Base-by-base conservation (phyloP, 1,140 invertebrate species). In the Drosophila sturtevanti region DNA sequence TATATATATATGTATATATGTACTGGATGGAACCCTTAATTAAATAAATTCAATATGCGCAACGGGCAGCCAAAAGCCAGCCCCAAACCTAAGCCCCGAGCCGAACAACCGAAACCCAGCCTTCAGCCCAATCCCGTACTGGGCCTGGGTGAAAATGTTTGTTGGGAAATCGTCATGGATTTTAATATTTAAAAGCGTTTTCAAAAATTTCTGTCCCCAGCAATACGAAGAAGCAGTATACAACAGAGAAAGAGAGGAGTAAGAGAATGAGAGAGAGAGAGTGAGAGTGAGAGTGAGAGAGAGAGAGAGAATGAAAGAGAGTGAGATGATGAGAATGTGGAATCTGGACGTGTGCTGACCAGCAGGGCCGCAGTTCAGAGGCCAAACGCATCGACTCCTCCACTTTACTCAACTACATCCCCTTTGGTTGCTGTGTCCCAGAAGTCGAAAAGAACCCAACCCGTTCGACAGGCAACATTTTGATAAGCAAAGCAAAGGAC, bases 171-270 rank as follows among this genome's bases (percentile, higher is more conserved):
- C 84, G 84, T 89, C 84, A 89, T 89, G 84, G 84, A 89, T 89
- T 89, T 89, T 89, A 89, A 89, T 89, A 89, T 89, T 89, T 89
- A 89, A 89, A 89, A 89, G 84, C 84, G 84, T 89, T 89, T 89
- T 84, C 84, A 89, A 82, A 89, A 89, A 89, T 56, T 78, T 48
- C 41, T 87, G 84, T 89, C 79, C 79, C 63, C 67, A 22, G 31
- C 14, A 37, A 48, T 48, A 21, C 16, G 16, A 24, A 44, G 58
- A 38, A 34, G 38, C 48, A 9, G 31, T 37, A 7, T 24, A 10
- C 38, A 58, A 22, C 10, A 21, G 10, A 48, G 35, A 12, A 10
- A 16, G 2, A 22, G n/a, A 10, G 12, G 2, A 22, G n/a, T 14
- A 10, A 48, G 35, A 14, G 12, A 22, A 16, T 41, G 16, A n/a